A percentile compares a stretch with the other conserved stretches of the same genome.
Evolutionary conservation across 2,113 vertebrate genomes (phyloP).

Genomic region (sheep (Ovis aries)): ARS-UI_Ramb_v3.0 NC_056054.1:77927501-77928000

Average conservation of each 20-base stretch:
- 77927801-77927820: background rate
- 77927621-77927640: no score
- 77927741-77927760: no score
- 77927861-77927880: background rate
- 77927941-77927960: background rate
- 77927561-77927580: no score
- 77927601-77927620: no score
- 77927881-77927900: background rate
- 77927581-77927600: no score
- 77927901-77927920: background rate
- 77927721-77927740: no score
- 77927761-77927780: no score
- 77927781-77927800: background rate
- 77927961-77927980: background rate
- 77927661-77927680: no score
- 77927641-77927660: no score
- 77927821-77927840: background rate
- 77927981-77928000: background rate
- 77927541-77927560: no score
- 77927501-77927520: background rate
- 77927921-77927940: background rate
- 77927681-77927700: no score
- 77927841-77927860: background rate
- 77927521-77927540: background rate
- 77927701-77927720: no score